These are phyloP conservation scores for Sceloporus undulatus DNA, from an alignment of 2,113 vertebrate species.

Conservation along the genomic window DNA sequence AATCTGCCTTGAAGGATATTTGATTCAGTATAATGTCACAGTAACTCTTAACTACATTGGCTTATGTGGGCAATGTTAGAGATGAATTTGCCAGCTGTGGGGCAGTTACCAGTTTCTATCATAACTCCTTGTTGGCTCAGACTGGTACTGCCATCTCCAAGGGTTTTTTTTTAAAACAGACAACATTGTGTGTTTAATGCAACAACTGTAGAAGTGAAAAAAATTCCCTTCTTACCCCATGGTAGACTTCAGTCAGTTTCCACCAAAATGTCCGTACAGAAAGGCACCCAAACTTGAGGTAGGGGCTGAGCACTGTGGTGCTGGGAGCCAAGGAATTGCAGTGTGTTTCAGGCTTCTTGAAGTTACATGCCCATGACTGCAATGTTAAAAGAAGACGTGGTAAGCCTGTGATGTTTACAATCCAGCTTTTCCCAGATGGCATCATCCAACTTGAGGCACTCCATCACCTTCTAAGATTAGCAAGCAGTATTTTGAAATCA, in stretches of 20 bases:
- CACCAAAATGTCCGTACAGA: slow-evolving; percentile 83
- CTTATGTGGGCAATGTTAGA: background rate
- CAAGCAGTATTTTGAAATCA: background rate
- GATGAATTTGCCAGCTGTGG: background rate
- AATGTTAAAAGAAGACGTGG: background rate
- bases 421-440: background rate
- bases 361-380: slow-evolving; percentile 78
- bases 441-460: background rate
- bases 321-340: slow-evolving; percentile 80
- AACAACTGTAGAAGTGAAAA: background rate
- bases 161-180: too few species aligned
- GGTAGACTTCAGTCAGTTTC: slow-evolving; percentile 75
- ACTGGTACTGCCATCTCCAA: background rate
- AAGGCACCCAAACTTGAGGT: slow-evolving; percentile 78
- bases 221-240: slow-evolving; percentile 65
- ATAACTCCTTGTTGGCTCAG: background rate
- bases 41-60: background rate
- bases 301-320: slow-evolving; percentile 83
- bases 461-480: background rate
- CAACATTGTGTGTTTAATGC: background rate
- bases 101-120: background rate
- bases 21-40: background rate
- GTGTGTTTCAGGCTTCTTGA: slow-evolving; percentile 80
- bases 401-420: background rate
- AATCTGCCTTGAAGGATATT: background rate